Evolutionary conservation across 2,888 invertebrate genomes (phyloP), one percentile per base, ranked within the genome.

Genomic region (Lasioglossum marginatum): DNA sequence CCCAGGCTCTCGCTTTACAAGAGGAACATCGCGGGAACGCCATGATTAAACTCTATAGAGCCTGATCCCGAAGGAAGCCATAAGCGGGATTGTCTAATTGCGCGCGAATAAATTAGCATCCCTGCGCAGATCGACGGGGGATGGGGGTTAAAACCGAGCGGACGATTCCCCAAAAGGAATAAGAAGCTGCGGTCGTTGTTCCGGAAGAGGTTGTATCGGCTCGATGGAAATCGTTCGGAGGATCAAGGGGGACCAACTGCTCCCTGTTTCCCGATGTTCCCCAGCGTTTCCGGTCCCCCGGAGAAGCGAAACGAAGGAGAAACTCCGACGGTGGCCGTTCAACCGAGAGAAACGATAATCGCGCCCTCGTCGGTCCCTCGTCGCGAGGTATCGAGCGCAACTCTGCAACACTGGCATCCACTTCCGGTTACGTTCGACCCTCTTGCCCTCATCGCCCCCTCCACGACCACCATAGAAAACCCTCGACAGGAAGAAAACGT

Each of bases 311-410:
- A 70, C 78, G 43, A 27, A 45, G 72, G 73, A 70, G 45, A 45
- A 45, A 27, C 43, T 45, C 75, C 60, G 57, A 16, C 34, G 45
- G 27, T 6, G 48, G 23, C 43, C 34, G 82, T 68, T 81, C 78
- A 60, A 71, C 40, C 76, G 31, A 66, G 79, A 77, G 68, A 77
- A 79, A 87, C 84, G 87, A 82, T 85, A 88, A 85, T 85, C 85
- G 80, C n/a, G 43, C 77, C 66, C 16, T 8, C 66, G 74, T 63
- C 63, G 66, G 31, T 23, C 57, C 71, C 70, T 48, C 66, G 78
- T 75, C 63, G 73, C 75, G 73, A 81, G 78, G 73, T 83, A 83
- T 82, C 79, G 86, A 85, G 70, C 19, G 74, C 52, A 71, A 76
- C 66, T 66, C 66, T 31, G 48, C 60, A 52, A 72, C 48, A 19